Percentiles rank a stretch among this genome's conserved stretches.
Conservation (phyloP, 2,113 vertebrate genomes). For the Notiomystis cincta region DNA sequence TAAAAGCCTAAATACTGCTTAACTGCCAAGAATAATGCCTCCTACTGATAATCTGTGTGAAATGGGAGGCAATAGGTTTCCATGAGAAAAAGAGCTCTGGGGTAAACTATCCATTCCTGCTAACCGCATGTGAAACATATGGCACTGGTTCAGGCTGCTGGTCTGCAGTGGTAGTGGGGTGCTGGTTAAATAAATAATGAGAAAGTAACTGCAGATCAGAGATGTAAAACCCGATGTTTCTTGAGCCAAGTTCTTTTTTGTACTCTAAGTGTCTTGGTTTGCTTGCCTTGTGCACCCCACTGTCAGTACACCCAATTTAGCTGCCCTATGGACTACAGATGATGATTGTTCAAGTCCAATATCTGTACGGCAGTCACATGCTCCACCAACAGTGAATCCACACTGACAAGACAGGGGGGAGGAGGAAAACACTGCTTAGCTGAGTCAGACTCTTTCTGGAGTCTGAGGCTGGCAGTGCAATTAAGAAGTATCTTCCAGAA, state of each 20-base stretch:
- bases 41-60: neutral
- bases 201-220: neutral
- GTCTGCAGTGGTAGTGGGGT: neutral
- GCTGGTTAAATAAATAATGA: neutral
- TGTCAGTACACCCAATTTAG: neutral
- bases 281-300: neutral
- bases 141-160: neutral
- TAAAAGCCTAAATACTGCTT: neutral
- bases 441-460: neutral
- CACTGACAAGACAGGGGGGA: neutral
- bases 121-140: neutral
- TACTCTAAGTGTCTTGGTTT: neutral
- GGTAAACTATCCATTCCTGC: neutral
- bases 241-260: neutral
- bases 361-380: neutral
- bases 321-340: neutral
- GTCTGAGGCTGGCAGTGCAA: neutral
- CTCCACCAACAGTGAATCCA: neutral
- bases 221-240: neutral
- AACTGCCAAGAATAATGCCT: neutral
- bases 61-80: neutral
- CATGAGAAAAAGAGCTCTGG: neutral
- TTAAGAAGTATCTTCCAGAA: neutral
- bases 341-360: neutral
- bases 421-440: neutral